Conservation (phyloP, 2,888 invertebrate species). For the Carterocephalus palaemon region DNA sequence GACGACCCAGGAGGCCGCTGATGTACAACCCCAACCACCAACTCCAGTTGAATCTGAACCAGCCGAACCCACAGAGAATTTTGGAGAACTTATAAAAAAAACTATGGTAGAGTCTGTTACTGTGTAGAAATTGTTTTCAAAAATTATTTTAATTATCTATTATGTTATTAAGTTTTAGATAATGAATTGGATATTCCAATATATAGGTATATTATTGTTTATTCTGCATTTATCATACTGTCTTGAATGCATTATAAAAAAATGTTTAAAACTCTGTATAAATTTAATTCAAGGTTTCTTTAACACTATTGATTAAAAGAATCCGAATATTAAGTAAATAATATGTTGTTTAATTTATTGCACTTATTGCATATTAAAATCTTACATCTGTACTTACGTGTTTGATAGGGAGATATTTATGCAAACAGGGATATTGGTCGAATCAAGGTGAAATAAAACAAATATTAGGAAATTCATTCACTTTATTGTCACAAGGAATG, state of each 20-base stretch:
- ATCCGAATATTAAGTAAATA: constrained; percentile 16
- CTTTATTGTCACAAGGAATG: constrained; percentile 16
- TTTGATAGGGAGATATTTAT: no score
- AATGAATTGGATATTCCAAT: constrained; percentile 55
- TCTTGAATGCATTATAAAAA: constrained; percentile 17
- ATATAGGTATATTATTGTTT: constrained; percentile 33
- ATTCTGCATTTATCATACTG: constrained; percentile 18
- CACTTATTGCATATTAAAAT: no score
- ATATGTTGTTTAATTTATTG: constrained; percentile 20
- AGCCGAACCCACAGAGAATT: constrained; percentile 82
- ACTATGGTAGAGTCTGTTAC: constrained; percentile 94
- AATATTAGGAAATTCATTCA: constrained; percentile 6
- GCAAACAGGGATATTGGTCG: no score
- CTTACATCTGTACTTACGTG: no score
- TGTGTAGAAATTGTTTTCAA: constrained; percentile 81
- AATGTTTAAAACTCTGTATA: constrained; percentile 6
- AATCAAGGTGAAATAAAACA: constrained; percentile 24
- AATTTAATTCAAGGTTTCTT: constrained; percentile 17
- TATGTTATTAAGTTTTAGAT: constrained; percentile 69
- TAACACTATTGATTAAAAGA: constrained; percentile 15
- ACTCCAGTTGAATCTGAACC: constrained; percentile 41
- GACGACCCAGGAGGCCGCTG: constrained; percentile 55
- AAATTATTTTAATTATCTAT: constrained; percentile 61
- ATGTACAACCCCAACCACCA: constrained; percentile 42
- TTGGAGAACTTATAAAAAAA: constrained; percentile 95